Evolutionary conservation across 2,797 vertebrate species (phyloP).

Genomic region (Eurystomus glaucurus): DNA sequence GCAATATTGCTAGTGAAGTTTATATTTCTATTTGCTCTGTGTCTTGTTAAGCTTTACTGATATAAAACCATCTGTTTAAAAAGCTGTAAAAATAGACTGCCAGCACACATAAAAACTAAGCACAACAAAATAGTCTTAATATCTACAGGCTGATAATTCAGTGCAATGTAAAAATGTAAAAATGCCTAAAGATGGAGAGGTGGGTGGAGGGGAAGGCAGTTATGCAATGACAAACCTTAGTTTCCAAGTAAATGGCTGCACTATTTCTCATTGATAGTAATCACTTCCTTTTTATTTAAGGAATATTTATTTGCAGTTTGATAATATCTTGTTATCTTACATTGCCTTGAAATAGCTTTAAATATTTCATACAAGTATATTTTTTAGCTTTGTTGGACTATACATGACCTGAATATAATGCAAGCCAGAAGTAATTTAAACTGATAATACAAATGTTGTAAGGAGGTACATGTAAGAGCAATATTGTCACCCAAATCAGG

Average conservation of each 20-base stretch:
- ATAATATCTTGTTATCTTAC: background rate
- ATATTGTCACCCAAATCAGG: background rate
- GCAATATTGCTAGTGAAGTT: slow-evolving; percentile 64
- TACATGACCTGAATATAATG: background rate
- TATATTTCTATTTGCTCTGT: slow-evolving; percentile 76
- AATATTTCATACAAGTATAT: background rate
- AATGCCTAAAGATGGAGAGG: slow-evolving; percentile 7
- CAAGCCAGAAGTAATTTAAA: background rate
- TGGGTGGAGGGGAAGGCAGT: background rate
- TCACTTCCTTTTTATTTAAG: background rate
- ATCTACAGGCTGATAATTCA: slow-evolving; percentile 20
- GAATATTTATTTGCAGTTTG: background rate
- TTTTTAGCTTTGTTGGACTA: background rate
- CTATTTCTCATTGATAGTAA: background rate
- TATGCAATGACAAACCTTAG: background rate
- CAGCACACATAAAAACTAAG: slow-evolving; percentile 60
- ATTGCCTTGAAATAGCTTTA: background rate
- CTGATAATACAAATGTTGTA: background rate
- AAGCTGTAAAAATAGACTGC: slow-evolving; percentile 71
- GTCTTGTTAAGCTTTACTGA: slow-evolving; percentile 73
- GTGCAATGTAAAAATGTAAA: background rate
- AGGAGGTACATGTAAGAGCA: background rate
- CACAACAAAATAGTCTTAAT: slow-evolving; percentile 64
- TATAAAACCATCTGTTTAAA: slow-evolving; percentile 80
- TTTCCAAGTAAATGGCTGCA: background rate